Evolutionary conservation across 2,113 vertebrate genomes (phyloP), one percentile per base, ranked within the genome.

Genomic region (Pelusios castaneus): DNA sequence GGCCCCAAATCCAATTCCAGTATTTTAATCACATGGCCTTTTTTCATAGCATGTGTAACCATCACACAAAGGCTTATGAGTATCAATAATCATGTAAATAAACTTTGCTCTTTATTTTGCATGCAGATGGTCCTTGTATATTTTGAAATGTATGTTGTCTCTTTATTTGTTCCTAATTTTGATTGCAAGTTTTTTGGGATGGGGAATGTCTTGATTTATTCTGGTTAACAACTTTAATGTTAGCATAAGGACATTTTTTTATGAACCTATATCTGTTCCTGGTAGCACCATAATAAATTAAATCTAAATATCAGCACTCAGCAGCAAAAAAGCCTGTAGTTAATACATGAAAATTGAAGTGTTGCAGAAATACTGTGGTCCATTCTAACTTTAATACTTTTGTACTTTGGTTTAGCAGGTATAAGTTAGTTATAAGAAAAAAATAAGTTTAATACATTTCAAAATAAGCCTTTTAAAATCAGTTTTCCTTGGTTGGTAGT

Each of bases 201-300:
- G 0, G 4, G 16, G 27, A 84, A 3, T 6, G n/a, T 87, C 3
- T 8, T 3, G 2, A 0, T 24, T 38, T 22, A 24, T 38, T 41
- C 8, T 1, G 78, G 45, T 52, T 49, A 14, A 3, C 52, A 14
- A 3, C 56, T 11, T 91, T 52, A 31, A 0, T 89, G 56, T 13
- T 85, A 78, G 13, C 5, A 38, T 70, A 70, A 38, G 9, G 5
- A 11, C 73, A 27, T 76, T 75, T 38, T 43, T 75, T 24, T 6
- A 43, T 75, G 41, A 38, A 27, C 22, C n/a, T n/a, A 4, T 1
- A 27, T 29, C 43, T 76, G 41, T 76, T 76, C 73, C 41, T 76
- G 80, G 22, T 34, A 34, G 13, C 56, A 24, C 34, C 6, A 51
- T 88, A 80, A 13, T 67, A 94, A 88, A 87, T 29, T 31, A 83